Base-by-base conservation (phyloP, 2,113 vertebrate genomes). In the Dissostichus mawsoni region DNA sequence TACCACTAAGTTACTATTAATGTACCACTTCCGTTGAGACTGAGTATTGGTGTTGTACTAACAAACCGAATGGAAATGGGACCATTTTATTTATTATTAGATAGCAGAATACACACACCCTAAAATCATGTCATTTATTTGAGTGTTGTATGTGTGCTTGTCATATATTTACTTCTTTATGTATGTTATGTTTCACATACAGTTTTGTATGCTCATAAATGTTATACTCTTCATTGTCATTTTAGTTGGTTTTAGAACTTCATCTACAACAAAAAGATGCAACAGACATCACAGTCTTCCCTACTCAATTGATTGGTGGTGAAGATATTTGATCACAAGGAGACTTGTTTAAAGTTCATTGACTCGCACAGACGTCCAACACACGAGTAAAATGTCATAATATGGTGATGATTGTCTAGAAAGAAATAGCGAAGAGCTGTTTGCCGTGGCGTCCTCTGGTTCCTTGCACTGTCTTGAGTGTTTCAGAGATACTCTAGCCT, bases 401-500 rank as follows among this genome's bases (percentile, higher is more conserved):
- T 52, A 55, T 55, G 36, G 45, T 47, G 33, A 48, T 72, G 62
- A 44, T 53, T 79, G 63, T 84, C 59, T 81, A 65, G 67, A 85
- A 87, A 84, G 81, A 76, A 75, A 74, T 10, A 76, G 78, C 59
- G 56, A 65, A 55, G 73, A 71, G 70, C 68, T 76, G 80, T 84
- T 89, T 87, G 52, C 72, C 29, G 78, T 72, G 47, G 72, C 69
- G 59, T 91, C 85, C 84, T 88, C 71, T 85, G 83, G 82, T 91
- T 88, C 92, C 61, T 86, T 81, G 73, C 88, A 87, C 74, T 87
- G 87, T 83, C 78, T 57, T 20, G 61, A 84, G 80, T 87, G 84
- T 92, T 88, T 87, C 71, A 87, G 82, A 61, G 84, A 88, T 81
- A 83, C 86, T 84, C 73, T 51, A 75, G 83, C 84, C 90, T 94